Conservation (phyloP, 1,140 invertebrate species). For the Tribolium castaneum region DNA sequence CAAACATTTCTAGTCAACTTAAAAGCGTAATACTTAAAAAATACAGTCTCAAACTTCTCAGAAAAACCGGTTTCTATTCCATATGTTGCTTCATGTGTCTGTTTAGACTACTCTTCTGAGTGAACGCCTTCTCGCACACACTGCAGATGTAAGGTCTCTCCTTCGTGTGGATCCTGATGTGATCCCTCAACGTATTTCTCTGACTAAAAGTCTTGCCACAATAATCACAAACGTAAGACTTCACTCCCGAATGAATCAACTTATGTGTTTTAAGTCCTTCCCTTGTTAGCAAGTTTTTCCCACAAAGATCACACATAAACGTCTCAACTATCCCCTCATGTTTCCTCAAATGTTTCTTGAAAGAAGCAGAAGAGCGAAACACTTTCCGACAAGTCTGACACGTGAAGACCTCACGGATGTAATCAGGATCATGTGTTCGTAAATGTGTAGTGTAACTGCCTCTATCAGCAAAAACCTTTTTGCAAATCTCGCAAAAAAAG, state of each 20-base stretch:
- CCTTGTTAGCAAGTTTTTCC: slow-evolving; percentile 29
- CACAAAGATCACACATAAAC: slow-evolving; percentile 42
- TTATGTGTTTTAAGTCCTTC: slow-evolving; percentile 77
- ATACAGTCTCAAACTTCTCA: too few species aligned
- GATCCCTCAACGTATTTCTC: slow-evolving; percentile 40
- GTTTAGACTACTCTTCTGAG: slow-evolving; percentile 68
- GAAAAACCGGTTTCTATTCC: neutral
- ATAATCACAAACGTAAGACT: slow-evolving; percentile 61
- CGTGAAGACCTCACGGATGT: neutral
- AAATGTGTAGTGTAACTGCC: neutral
- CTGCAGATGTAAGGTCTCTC: slow-evolving; percentile 66
- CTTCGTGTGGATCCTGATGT: slow-evolving; percentile 61
- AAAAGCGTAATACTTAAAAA: too few species aligned
- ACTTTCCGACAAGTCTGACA: slow-evolving; percentile 1
- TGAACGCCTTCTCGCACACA: slow-evolving; percentile 77
- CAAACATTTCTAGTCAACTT: slow-evolving; percentile 7
- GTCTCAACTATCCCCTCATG: slow-evolving; percentile 9
- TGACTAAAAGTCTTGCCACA: slow-evolving; percentile 27
- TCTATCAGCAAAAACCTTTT: slow-evolving; percentile 57
- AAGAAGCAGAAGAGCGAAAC: neutral
- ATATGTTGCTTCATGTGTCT: slow-evolving; percentile 40
- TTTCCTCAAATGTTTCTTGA: slow-evolving; percentile 67
- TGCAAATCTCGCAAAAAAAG: slow-evolving; percentile 39
- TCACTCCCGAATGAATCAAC: slow-evolving; percentile 93
- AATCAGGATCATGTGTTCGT: neutral